A percentile compares a stretch with the other conserved stretches of the same genome.
Evolutionary conservation across 2,797 vertebrate genomes (phyloP).

Genomic region (Scarus forsteni): DNA sequence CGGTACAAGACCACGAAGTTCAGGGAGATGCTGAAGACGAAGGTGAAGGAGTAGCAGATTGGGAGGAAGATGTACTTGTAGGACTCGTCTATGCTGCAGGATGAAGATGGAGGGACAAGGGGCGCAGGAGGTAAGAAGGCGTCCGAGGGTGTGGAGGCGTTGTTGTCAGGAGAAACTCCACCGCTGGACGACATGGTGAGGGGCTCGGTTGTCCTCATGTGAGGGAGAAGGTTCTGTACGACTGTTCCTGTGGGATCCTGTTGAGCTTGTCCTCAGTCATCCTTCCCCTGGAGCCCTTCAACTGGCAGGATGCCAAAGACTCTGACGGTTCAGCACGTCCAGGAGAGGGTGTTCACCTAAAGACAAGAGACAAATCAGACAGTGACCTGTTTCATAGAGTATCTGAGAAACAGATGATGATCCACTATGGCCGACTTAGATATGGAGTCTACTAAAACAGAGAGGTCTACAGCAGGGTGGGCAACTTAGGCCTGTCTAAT

Average conservation of each 20-base stretch:
- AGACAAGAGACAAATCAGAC: slow-evolving; percentile 46
- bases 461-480: too few species aligned
- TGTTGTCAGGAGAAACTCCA: slow-evolving; percentile 35
- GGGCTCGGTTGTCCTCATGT: slow-evolving; percentile 35
- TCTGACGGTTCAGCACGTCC: slow-evolving; percentile 19
- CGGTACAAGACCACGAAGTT: slow-evolving; percentile 87
- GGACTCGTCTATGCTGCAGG: slow-evolving; percentile 88
- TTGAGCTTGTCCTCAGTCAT: slow-evolving; percentile 41
- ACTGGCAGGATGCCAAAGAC: background rate
- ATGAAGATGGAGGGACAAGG: slow-evolving; percentile 32
- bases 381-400: too few species aligned
- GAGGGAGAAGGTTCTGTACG: slow-evolving; percentile 15
- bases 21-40: slow-evolving; percentile 86
- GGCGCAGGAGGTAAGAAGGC: slow-evolving; percentile 30
- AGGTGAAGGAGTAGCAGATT: slow-evolving; percentile 89
- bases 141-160: slow-evolving; percentile 31
- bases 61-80: slow-evolving; percentile 91
- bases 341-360: slow-evolving; percentile 37
- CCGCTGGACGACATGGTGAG: slow-evolving; percentile 53
- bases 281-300: slow-evolving; percentile 21
- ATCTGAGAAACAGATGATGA: too few species aligned
- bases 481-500: too few species aligned
- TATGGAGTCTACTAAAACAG: too few species aligned
- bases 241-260: slow-evolving; percentile 15
- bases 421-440: too few species aligned